Conservation (phyloP, 1,140 invertebrate genomes). For the Goniozus legneri region DNA sequence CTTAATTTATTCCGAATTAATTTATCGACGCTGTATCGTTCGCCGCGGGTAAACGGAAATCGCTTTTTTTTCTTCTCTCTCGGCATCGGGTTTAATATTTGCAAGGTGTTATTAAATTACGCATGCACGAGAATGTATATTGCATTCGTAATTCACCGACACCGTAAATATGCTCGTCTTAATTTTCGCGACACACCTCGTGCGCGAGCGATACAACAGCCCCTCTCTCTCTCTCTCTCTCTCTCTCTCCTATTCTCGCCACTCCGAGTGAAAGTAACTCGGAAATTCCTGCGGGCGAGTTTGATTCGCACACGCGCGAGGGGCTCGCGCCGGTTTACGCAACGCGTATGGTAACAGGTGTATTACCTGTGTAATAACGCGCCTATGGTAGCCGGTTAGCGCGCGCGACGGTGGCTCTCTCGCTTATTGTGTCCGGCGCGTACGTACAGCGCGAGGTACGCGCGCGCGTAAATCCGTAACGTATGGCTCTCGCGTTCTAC, state of each 20-base stretch:
- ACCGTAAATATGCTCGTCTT: conserved; percentile 1
- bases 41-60: too few species aligned
- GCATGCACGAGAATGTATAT: conserved; percentile 9
- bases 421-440: too few species aligned
- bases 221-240: neutral
- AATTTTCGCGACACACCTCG: conserved; percentile 4
- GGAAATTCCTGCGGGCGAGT: conserved; percentile 35
- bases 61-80: conserved; percentile 13
- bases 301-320: conserved; percentile 21
- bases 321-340: conserved; percentile 30
- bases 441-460: too few species aligned
- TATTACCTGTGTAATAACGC: conserved; percentile 40
- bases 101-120: conserved; percentile 6
- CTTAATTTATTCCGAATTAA: too few species aligned
- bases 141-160: conserved; percentile 13
- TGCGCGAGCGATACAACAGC: too few species aligned
- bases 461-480: too few species aligned
- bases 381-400: neutral
- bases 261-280: conserved; percentile 47
- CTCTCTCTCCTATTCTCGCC: too few species aligned
- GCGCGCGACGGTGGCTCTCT: too few species aligned
- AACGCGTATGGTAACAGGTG: conserved; percentile 44
- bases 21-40: too few species aligned
- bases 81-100: too few species aligned
- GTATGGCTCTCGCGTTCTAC: neutral